A percentile compares a stretch with the other conserved stretches of the same genome.
These are phyloP conservation scores for Taenaris catops DNA, from an alignment of 2,888 invertebrate species.

Conservation along the genomic window DNA sequence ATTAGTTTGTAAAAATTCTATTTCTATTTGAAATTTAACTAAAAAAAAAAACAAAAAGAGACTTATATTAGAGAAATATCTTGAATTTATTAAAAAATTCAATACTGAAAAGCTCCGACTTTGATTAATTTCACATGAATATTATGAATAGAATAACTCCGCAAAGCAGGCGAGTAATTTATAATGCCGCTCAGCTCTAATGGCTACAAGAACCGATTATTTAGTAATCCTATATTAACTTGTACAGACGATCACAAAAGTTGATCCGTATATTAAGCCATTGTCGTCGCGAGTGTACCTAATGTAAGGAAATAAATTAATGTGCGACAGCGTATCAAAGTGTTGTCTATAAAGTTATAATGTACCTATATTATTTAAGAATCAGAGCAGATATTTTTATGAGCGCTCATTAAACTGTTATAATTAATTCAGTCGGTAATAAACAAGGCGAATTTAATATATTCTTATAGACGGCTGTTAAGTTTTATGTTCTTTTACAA, in stretches of 20 bases:
- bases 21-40: too few relatives aligned
- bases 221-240: constrained; percentile 16
- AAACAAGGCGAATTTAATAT: constrained; percentile 58
- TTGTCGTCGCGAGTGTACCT: too few relatives aligned
- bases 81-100: constrained; percentile 1
- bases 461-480: constrained; percentile 46
- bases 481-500: constrained; percentile 40
- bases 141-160: constrained; percentile 9
- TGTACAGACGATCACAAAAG: constrained; percentile 3
- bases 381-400: constrained; percentile 59
- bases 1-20: too few relatives aligned
- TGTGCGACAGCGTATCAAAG: constrained; percentile 7
- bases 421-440: constrained; percentile 64
- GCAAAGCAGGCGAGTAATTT: constrained; percentile 15
- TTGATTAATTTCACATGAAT: constrained; percentile 11
- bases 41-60: too few relatives aligned
- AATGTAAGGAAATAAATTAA: not conserved
- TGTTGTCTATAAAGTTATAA: constrained; percentile 25
- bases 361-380: constrained; percentile 34
- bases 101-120: constrained; percentile 5
- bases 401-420: constrained; percentile 62
- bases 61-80: too few relatives aligned
- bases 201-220: constrained; percentile 18
- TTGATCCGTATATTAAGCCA: not conserved
- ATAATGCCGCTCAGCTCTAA: constrained; percentile 14